These are phyloP conservation scores for Conus canariensis DNA, from an alignment of 2,888 invertebrate species.

Conservation along the genomic window DNA sequence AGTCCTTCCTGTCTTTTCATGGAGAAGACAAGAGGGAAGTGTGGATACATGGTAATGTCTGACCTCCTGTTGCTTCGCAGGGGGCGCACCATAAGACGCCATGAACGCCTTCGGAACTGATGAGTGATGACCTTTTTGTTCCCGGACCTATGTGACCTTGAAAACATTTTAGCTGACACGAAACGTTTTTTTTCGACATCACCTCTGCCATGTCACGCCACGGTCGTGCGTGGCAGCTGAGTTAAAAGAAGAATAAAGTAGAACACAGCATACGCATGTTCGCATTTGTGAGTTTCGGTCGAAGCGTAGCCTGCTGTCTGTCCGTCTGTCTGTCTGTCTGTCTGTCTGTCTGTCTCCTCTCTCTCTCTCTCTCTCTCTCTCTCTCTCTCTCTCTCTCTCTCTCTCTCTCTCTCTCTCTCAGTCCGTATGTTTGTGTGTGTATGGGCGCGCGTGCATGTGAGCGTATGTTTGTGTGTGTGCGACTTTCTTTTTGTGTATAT, in stretches of 20 bases:
- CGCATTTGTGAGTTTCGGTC: background rate
- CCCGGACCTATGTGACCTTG: background rate
- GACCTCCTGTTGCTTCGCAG: slow-evolving; percentile 9
- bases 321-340: background rate
- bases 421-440: too few relatives aligned
- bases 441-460: too few relatives aligned
- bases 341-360: background rate
- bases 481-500: too few relatives aligned
- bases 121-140: too few relatives aligned
- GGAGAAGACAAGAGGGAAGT: too few relatives aligned
- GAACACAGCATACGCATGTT: background rate
- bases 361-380: background rate
- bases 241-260: slow-evolving; percentile 29
- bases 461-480: too few relatives aligned
- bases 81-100: background rate
- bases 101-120: background rate
- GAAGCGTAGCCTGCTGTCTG: background rate
- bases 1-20: too few relatives aligned
- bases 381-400: too few relatives aligned
- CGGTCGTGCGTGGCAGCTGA: background rate
- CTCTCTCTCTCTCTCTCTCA: too few relatives aligned
- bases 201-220: background rate
- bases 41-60: background rate
- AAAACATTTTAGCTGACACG: background rate
- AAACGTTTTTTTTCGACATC: too few relatives aligned